Conservation (phyloP, 2,113 vertebrate genomes). For the Eira barbara region DNA sequence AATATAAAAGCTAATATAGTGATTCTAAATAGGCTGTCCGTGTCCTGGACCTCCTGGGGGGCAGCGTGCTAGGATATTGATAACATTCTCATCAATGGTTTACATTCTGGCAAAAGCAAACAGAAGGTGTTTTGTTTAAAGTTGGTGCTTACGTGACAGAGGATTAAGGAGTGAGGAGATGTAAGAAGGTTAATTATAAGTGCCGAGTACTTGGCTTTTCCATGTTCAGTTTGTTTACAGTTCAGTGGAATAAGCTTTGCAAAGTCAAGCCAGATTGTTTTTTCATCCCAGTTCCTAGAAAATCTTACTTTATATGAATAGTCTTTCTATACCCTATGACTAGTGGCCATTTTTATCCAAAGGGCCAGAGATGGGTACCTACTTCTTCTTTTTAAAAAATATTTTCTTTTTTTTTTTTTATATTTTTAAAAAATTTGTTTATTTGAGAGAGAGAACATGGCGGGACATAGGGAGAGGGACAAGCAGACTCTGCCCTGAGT, state of each 20-base stretch:
- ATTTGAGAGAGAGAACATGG: not conserved
- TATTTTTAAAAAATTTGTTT: no score
- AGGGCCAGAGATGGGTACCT: not conserved
- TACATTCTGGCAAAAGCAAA: not conserved
- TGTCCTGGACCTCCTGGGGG: not conserved
- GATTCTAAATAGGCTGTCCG: not conserved
- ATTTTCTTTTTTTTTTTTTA: not conserved
- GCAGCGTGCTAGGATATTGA: not conserved
- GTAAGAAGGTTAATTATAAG: not conserved
- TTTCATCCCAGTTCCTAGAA: not conserved
- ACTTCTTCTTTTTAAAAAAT: slow-evolving; percentile 22
- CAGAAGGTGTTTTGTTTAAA: slow-evolving; percentile 11
- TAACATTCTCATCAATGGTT: not conserved
- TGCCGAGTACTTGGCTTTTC: slow-evolving; percentile 3
- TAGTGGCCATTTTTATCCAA: not conserved
- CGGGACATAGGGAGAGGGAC: not conserved
- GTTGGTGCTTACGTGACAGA: not conserved
- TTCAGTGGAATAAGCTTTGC: slow-evolving; percentile 2
- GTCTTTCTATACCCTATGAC: not conserved
- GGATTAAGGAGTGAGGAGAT: not conserved
- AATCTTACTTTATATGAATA: slow-evolving; percentile 20
- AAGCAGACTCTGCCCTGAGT: not conserved
- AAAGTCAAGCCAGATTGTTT: slow-evolving; percentile 27
- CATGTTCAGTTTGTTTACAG: slow-evolving; percentile 27
- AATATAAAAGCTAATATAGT: not conserved